phyloP scores from a whole-genome alignment of 1,140 invertebrate species.

The Neodiprion pinetum region DNA sequence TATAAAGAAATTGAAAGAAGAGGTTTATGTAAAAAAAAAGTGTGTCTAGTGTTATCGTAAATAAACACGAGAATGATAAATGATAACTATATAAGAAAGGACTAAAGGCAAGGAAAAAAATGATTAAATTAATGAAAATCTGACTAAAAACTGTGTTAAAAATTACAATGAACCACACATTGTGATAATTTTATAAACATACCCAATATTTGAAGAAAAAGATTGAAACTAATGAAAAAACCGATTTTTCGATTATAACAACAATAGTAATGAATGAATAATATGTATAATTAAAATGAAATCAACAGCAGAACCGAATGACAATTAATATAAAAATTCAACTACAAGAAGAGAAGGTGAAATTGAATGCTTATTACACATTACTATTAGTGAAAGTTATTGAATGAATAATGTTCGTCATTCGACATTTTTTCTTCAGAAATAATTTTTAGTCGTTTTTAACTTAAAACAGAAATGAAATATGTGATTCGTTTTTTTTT shows the following conservation, averaged over 20 bases:
- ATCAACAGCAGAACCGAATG: too few species aligned
- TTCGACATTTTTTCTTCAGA: too few species aligned
- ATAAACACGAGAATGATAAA: slow-evolving; percentile 14
- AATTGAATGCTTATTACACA: too few species aligned
- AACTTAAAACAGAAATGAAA: too few species aligned
- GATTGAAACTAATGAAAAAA: background rate
- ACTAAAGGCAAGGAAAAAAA: background rate
- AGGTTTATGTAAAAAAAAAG: slow-evolving; percentile 1
- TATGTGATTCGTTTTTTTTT: too few species aligned
- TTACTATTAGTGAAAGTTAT: too few species aligned
- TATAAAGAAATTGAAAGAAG: background rate
- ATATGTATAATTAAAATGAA: too few species aligned
- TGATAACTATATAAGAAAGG: background rate
- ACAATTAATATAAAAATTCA: too few species aligned
- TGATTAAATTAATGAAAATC: background rate
- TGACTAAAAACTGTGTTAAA: background rate
- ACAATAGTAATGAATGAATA: too few species aligned
- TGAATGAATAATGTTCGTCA: too few species aligned
- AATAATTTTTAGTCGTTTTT: too few species aligned
- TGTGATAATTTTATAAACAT: background rate
- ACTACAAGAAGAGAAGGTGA: too few species aligned
- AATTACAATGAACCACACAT: background rate
- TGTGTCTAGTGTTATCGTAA: slow-evolving; percentile 20
- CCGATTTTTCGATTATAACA: background rate
- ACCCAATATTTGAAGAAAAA: background rate